Evolutionary conservation across 2,113 vertebrate genomes (phyloP).

Genomic region (Melanerpes aurifrons): DNA sequence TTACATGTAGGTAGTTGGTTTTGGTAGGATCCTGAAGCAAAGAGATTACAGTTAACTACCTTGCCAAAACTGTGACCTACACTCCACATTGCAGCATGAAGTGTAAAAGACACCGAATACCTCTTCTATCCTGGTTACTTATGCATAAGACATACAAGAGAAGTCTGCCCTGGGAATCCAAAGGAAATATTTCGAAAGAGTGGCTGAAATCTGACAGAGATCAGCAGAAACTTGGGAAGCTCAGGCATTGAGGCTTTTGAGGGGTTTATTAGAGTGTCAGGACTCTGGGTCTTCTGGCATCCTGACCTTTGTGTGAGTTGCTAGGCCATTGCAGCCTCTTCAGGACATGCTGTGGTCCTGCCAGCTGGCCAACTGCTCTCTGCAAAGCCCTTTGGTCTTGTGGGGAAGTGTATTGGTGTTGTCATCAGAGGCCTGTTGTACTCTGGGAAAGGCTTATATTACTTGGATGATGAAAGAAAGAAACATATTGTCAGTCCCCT

Average conservation of each 20-base stretch:
- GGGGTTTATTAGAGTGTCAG: background rate
- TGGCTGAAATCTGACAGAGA: background rate
- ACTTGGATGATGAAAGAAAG: constrained; percentile 57
- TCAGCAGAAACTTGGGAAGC: background rate
- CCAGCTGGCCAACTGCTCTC: constrained; percentile 13
- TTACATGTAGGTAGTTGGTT: background rate
- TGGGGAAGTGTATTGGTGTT: background rate
- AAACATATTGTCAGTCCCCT: background rate
- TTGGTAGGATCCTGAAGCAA: background rate
- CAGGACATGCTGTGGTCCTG: background rate
- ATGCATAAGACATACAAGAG: background rate
- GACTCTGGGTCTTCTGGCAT: background rate
- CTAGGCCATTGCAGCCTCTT: background rate
- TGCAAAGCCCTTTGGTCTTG: background rate
- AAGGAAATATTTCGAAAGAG: background rate
- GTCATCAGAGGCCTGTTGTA: constrained; percentile 41
- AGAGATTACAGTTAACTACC: background rate
- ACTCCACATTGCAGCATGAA: fast-evolving
- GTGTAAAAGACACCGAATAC: background rate
- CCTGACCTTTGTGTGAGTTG: background rate
- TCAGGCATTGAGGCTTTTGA: background rate
- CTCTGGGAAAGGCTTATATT: constrained; percentile 38
- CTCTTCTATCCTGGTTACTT: background rate
- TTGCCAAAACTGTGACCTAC: background rate
- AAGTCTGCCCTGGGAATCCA: background rate